Evolutionary conservation across 2,888 invertebrate genomes (phyloP), one percentile per base, ranked within the genome.

Genomic region (Ommatoiulus sabulosus): DNA sequence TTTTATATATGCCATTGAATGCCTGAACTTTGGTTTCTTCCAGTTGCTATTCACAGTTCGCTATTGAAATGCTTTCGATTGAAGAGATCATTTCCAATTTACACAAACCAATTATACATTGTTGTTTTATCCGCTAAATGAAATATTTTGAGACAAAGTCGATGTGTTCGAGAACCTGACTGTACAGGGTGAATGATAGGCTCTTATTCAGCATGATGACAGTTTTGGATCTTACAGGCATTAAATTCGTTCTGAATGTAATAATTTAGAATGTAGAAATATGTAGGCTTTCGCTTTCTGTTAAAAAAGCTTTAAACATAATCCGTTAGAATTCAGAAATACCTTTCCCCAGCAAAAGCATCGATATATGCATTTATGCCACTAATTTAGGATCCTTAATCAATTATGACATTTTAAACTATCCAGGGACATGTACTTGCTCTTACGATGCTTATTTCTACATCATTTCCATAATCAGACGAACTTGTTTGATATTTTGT

Each of bases 131-230:
- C 20, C n/a, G 6, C 20, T 85, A 35, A 85, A 20, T n/a, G 85
- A 85, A 85, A 85, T 85, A 85, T 85, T 85, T 85, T 85, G 85
- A 85, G 85, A 85, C 85, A 85, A 85, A 85, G 85, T 85, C 85
- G 85, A 85, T 85, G 35, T 44, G 44, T 7, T 35, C 4, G 63
- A n/a, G 20, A 20, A 63, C 20, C 3, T 63, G 20, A 5, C n/a
- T 20, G 20, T 20, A n/a, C 63, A 63, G 17, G 63, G 63, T 15
- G 2, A 20, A 5, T 63, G 20, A 63, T 20, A 63, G 8, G 63
- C 20, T 63, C 63, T 17, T 17, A 17, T 17, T 17, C 15, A 17
- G 17, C 17, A 57, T n/a, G 7, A 63, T 63, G 17, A 63, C 20
- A 4, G 52, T 10, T 52, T 52, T 3, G 52, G 52, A 52, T 52